Conservation (phyloP, 2,113 vertebrate species). For the Cricetomys ansorgei region DNA sequence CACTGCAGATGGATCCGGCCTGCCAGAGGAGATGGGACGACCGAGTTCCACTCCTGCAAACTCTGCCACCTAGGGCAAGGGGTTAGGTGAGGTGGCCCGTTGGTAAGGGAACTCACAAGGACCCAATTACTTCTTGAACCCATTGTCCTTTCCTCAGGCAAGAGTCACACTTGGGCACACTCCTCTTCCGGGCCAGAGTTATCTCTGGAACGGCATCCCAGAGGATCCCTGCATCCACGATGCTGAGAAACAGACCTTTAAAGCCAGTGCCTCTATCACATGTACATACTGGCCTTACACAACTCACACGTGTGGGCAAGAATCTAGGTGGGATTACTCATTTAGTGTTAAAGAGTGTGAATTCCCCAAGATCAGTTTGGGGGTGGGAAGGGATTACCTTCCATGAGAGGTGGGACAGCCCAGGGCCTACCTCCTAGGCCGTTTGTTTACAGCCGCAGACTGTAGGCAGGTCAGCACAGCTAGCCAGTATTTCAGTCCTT, state of each 20-base stretch:
- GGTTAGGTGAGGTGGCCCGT: neutral
- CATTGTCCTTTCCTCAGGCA: neutral
- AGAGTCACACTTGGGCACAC: neutral
- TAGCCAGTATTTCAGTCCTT: neutral
- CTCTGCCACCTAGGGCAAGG: neutral
- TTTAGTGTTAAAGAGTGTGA: slow-evolving; percentile 3
- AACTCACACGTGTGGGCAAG: neutral
- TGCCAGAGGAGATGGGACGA: neutral
- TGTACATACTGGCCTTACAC: neutral
- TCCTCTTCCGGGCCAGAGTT: neutral
- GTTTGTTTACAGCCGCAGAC: neutral
- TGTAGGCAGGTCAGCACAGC: neutral
- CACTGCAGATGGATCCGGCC: neutral
- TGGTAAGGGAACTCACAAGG: neutral
- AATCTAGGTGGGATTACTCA: neutral
- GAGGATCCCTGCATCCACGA: neutral
- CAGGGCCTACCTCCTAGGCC: neutral
- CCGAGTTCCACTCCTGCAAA: neutral
- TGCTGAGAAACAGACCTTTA: neutral
- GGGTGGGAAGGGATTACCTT: neutral
- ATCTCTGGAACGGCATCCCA: neutral
- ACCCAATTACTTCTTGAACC: neutral
- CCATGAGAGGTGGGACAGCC: neutral
- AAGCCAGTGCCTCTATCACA: neutral
- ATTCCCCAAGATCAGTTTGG: neutral